These are phyloP conservation scores for Rhynchophorus ferrugineus DNA, from an alignment of 1,140 invertebrate genomes.

Conservation along the genomic window DNA sequence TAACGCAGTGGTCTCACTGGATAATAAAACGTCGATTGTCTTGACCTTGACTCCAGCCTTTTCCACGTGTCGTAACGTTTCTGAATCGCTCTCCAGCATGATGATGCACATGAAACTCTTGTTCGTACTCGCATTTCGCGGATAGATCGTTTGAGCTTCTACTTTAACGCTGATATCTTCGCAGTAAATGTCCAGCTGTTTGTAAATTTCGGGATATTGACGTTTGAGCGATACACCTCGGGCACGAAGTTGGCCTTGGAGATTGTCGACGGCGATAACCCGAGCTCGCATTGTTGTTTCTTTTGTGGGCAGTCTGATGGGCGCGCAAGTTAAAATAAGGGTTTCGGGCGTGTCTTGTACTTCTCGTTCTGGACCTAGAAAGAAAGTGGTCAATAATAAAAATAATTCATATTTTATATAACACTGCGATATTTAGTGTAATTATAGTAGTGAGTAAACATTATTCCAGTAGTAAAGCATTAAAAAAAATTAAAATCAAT, in stretches of 20 bases:
- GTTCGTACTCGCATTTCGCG: slow-evolving; percentile 67
- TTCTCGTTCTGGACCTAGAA: slow-evolving; percentile 27
- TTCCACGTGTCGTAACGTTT: slow-evolving; percentile 54
- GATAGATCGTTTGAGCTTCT: slow-evolving; percentile 83
- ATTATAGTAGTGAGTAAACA: too few relatives aligned
- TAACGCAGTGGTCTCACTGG: slow-evolving; percentile 29
- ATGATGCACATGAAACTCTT: slow-evolving; percentile 88
- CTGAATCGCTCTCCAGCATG: slow-evolving; percentile 74
- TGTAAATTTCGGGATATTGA: slow-evolving; percentile 79
- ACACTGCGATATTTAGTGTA: too few relatives aligned
- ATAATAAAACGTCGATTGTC: slow-evolving; percentile 56
- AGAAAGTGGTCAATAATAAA: not conserved
- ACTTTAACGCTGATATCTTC: slow-evolving; percentile 73
- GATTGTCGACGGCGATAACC: slow-evolving; percentile 72
- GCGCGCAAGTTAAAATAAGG: slow-evolving; percentile 56
- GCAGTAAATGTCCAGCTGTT: slow-evolving; percentile 71
- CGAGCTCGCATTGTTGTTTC: slow-evolving; percentile 62
- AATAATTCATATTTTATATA: too few relatives aligned
- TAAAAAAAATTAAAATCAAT: too few relatives aligned
- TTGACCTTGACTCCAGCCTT: slow-evolving; percentile 55
- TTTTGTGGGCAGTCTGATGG: slow-evolving; percentile 50
- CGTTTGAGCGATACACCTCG: slow-evolving; percentile 71
- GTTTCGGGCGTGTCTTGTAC: slow-evolving; percentile 43
- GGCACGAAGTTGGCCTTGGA: slow-evolving; percentile 66
- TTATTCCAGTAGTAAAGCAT: too few relatives aligned